Percentiles rank a stretch among this genome's conserved stretches.
phyloP scores from a whole-genome alignment of 2,797 vertebrate genomes.

The Dicrostonyx torquatus region DNA sequence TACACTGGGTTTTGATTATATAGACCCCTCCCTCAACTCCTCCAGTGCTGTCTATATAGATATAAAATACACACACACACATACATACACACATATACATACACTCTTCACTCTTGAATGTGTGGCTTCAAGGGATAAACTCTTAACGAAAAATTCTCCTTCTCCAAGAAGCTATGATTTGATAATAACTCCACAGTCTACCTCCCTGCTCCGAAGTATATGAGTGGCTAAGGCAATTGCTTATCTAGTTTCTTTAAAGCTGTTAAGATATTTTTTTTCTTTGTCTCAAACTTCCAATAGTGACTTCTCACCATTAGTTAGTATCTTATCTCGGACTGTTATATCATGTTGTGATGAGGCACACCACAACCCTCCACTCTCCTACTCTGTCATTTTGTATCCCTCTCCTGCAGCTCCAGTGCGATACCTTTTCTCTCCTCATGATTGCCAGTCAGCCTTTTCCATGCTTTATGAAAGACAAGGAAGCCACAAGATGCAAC shows the following conservation, averaged over 20 bases:
- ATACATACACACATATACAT: background rate
- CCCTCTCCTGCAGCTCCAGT: background rate
- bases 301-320: background rate
- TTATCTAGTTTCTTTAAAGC: background rate
- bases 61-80: background rate
- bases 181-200: background rate
- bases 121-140: background rate
- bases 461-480: background rate
- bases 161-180: too few species aligned
- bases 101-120: background rate
- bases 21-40: background rate
- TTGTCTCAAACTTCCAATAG: constrained; percentile 14
- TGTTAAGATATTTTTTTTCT: background rate
- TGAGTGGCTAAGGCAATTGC: background rate
- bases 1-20: background rate
- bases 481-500: background rate
- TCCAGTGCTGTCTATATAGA: too few species aligned
- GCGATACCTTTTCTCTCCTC: background rate
- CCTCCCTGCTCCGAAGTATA: background rate
- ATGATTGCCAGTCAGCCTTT: background rate
- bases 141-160: background rate
- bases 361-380: background rate
- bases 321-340: background rate
- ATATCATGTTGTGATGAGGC: background rate
- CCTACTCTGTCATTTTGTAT: background rate